phyloP scores from a whole-genome alignment of 2,888 invertebrate genomes.

The Clistopyga incitator region DNA sequence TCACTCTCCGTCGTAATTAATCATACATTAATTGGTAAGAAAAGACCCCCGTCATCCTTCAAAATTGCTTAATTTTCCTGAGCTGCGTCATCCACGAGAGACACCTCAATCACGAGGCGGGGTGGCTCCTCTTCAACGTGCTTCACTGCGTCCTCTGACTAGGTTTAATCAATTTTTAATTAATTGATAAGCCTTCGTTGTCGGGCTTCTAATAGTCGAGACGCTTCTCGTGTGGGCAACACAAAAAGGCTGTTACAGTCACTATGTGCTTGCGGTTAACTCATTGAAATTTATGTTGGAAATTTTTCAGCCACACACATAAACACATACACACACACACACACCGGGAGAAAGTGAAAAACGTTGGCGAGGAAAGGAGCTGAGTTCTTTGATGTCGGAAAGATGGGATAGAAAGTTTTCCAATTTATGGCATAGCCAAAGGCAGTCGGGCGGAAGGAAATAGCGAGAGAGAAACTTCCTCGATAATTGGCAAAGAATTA shows the following conservation, averaged over 20 bases:
- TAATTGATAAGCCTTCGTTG: slow-evolving; percentile 76
- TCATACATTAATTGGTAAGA: slow-evolving; percentile 82
- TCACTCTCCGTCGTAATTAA: slow-evolving; percentile 79
- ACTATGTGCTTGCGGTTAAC: neutral
- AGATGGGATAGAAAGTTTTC: slow-evolving; percentile 56
- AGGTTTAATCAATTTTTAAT: slow-evolving; percentile 78
- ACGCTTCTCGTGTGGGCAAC: slow-evolving; percentile 26
- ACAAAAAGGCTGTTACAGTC: neutral
- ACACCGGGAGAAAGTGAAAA: neutral
- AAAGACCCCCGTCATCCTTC: slow-evolving; percentile 79
- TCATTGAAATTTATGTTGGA: slow-evolving; percentile 7
- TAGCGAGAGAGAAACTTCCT: slow-evolving; percentile 43
- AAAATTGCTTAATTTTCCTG: slow-evolving; percentile 76
- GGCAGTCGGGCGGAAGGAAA: slow-evolving; percentile 37
- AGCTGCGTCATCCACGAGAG: slow-evolving; percentile 47
- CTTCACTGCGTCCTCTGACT: slow-evolving; percentile 44
- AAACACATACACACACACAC: neutral
- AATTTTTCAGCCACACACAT: neutral
- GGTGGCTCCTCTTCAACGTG: slow-evolving; percentile 36
- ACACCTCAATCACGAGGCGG: slow-evolving; percentile 43
- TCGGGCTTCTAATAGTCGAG: slow-evolving; percentile 36
- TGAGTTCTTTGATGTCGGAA: slow-evolving; percentile 34
- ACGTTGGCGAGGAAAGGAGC: slow-evolving; percentile 11
- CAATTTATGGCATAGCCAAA: slow-evolving; percentile 59
- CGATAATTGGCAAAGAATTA: slow-evolving; percentile 63